phyloP scores from a whole-genome alignment of 2,113 vertebrate species.

The Rhizomys pruinosus region DNA sequence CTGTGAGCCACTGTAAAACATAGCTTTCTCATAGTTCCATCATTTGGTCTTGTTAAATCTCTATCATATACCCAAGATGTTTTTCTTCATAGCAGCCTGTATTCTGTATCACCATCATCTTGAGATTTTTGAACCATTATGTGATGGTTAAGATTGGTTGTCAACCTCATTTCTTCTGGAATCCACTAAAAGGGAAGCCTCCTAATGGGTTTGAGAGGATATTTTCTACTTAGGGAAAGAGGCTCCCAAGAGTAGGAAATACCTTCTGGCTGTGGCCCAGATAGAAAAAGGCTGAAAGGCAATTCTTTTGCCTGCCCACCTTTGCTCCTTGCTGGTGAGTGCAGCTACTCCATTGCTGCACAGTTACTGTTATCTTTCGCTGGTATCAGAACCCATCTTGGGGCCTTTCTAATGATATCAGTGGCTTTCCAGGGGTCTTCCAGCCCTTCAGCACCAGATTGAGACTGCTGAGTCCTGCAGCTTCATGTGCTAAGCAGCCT shows the following conservation, averaged over 20 bases:
- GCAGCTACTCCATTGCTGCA: not conserved
- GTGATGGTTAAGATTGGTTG: not conserved
- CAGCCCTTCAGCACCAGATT: not conserved
- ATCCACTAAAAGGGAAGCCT: not conserved
- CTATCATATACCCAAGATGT: not conserved
- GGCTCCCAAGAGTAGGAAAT: not conserved
- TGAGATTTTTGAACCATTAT: not conserved
- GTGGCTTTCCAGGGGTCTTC: not conserved
- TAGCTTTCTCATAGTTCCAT: not conserved
- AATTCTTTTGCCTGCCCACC: not conserved
- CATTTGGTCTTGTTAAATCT: not conserved
- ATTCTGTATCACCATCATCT: not conserved
- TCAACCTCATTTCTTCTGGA: not conserved
- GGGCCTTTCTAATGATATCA: not conserved
- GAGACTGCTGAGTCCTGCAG: not conserved
- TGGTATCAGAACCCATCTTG: not conserved
- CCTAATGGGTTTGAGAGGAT: not conserved
- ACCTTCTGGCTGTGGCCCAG: not conserved
- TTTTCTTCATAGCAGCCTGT: not conserved
- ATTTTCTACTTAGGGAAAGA: not conserved
- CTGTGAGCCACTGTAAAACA: not conserved
- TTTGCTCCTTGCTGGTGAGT: not conserved
- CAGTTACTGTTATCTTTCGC: no score
- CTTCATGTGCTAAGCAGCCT: rapidly evolving
- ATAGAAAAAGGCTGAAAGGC: not conserved